Evolutionary conservation across 2,797 vertebrate genomes (phyloP), one percentile per base, ranked within the genome.

Genomic region (Peromyscus eremicus): DNA sequence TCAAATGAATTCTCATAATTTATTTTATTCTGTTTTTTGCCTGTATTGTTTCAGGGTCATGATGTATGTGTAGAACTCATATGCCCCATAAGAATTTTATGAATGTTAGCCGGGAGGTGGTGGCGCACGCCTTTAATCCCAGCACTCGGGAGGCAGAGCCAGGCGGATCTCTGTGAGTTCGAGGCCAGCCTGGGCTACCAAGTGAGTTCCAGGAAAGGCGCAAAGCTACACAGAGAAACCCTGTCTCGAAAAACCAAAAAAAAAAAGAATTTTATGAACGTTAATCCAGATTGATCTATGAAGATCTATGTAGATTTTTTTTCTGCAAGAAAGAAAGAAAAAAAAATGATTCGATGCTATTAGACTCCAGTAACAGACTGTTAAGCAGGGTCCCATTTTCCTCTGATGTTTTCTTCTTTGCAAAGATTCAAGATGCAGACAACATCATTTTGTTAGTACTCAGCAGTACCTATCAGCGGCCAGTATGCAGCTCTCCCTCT

Each of bases 1-100:
- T 85, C 23, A 81, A 86, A 70, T 70, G 76, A 92, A 81, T 64
- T 16, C 12, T 79, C 5, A 37, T 89, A 75, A 46, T 82, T 89
- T 85, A 73, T 71, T 89, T 92, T 92, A 95, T 57, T 7, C 29
- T 23, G 17, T 55, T 60, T 85, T 75, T 92, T 49, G 89, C 62
- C 49, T 64, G 21, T 86, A 3, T 40, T 91, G 4, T 94, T 75
- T 84, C 52, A 89, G 37, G n/a, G 12, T 79, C 40, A 90, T 60
- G 52, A 62, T 71, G 1, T 81, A 34, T 64, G 6, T 7, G 23
- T 7, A 68, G 19, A 68, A 57, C n/a, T 40, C 25, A 79, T 23
- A 71, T 12, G 52, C 14, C 17, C 49, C 7, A 43, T 0, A 76
- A 94, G 0, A 90, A 12, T 79, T 87, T 14, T 43, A 29, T 66